These are phyloP conservation scores for Sclerurus mexicanus DNA, from an alignment of 2,113 vertebrate genomes.

Conservation along the genomic window DNA sequence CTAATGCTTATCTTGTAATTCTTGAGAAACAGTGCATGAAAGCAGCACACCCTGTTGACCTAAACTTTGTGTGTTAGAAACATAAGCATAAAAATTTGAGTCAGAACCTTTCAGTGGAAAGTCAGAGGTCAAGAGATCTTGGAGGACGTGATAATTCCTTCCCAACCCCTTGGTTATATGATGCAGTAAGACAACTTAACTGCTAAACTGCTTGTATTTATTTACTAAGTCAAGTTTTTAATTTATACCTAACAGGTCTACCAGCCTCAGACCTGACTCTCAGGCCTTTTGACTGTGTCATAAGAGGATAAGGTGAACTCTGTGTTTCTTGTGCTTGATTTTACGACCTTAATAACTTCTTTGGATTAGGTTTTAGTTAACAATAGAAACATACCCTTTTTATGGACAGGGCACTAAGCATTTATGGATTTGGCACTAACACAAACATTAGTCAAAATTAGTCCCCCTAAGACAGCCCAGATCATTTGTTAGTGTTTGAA, in stretches of 20 bases:
- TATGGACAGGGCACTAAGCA: background rate
- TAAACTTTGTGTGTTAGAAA: background rate
- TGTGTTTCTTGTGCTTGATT: background rate
- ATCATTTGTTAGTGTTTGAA: background rate
- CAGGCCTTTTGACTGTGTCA: background rate
- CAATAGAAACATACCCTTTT: background rate
- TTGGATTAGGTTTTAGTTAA: background rate
- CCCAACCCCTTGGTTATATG: background rate
- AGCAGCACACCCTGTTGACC: background rate
- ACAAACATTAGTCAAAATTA: background rate
- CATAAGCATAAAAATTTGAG: background rate
- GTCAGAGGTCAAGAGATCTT: background rate
- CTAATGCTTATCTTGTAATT: background rate
- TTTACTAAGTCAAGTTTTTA: background rate
- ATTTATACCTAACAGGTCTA: background rate
- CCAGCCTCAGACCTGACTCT: background rate
- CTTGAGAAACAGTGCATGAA: background rate
- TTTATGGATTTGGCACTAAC: background rate
- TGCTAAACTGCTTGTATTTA: background rate
- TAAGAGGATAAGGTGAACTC: background rate
- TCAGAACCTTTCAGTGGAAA: background rate
- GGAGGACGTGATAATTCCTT: background rate
- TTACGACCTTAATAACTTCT: background rate
- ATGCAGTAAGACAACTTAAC: background rate
- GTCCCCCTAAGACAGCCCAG: background rate